phyloP scores from a whole-genome alignment of 1,140 invertebrate genomes.

The Zophobas atratus region DNA sequence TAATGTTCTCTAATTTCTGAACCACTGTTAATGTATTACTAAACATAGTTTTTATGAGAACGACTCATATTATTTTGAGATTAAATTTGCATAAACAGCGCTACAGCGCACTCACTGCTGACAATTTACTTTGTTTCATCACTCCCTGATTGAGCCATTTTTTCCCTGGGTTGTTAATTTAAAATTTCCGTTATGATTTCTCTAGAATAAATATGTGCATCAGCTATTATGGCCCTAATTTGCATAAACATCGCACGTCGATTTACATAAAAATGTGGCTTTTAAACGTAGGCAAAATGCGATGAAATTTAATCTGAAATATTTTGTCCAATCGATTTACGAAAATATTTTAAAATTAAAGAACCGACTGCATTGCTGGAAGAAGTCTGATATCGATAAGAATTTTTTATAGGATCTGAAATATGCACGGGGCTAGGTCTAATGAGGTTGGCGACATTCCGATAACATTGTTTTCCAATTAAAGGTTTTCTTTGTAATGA shows the following conservation, averaged over 20 bases:
- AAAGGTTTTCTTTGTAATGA: slow-evolving; percentile 26
- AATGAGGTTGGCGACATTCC: slow-evolving; percentile 15
- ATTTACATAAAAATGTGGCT: slow-evolving; percentile 48
- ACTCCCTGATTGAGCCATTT: slow-evolving; percentile 9
- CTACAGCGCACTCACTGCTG: too few species aligned
- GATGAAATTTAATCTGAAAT: slow-evolving; percentile 39
- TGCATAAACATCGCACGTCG: slow-evolving; percentile 43
- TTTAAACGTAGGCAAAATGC: slow-evolving; percentile 36
- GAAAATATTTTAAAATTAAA: slow-evolving; percentile 38
- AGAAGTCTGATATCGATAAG: slow-evolving; percentile 20
- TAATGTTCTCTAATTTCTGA: too few species aligned
- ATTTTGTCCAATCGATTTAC: slow-evolving; percentile 31
- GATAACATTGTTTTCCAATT: slow-evolving; percentile 18
- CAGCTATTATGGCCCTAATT: slow-evolving; percentile 24
- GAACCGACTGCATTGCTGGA: slow-evolving; percentile 29
- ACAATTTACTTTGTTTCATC: too few species aligned
- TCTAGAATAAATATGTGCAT: slow-evolving; percentile 39
- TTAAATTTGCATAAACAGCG: too few species aligned
- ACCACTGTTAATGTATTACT: too few species aligned
- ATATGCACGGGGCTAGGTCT: slow-evolving; percentile 1
- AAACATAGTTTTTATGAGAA: too few species aligned
- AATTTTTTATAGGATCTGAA: slow-evolving; percentile 15
- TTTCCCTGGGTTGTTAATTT: slow-evolving; percentile 10
- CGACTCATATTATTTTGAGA: too few species aligned
- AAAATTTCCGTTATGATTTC: slow-evolving; percentile 42